These are phyloP conservation scores for Plectrocnemia conspersa DNA, from an alignment of 1,140 invertebrate genomes.

Conservation along the genomic window DNA sequence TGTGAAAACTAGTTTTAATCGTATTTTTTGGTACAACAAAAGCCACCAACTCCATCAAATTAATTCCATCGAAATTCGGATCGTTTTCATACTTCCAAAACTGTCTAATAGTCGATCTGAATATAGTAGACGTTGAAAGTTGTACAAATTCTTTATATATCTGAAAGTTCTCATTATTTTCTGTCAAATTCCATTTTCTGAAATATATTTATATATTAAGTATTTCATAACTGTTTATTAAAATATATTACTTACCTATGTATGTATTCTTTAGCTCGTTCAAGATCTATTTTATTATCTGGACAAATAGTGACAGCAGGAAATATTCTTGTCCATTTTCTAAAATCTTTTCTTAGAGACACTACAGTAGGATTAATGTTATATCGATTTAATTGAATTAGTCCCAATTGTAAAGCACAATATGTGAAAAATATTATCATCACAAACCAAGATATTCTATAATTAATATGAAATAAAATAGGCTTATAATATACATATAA, in stretches of 20 bases:
- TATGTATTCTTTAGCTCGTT: constrained; percentile 37
- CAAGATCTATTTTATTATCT: constrained; percentile 41
- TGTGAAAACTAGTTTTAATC: constrained; percentile 16
- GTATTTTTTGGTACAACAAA: constrained; percentile 40
- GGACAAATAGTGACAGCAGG: constrained; percentile 56
- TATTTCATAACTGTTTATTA: neutral
- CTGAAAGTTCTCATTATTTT: constrained; percentile 37
- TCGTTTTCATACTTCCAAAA: constrained; percentile 53
- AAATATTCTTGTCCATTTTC: constrained; percentile 55
- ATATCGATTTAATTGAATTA: constrained; percentile 46
- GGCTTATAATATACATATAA: neutral
- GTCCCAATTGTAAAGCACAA: constrained; percentile 41
- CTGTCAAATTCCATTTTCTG: constrained; percentile 43
- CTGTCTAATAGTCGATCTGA: constrained; percentile 43
- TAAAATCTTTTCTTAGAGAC: constrained; percentile 55
- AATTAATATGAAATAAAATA: neutral
- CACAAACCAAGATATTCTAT: constrained; percentile 43
- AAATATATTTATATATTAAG: neutral
- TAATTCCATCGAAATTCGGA: constrained; percentile 43
- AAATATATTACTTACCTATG: constrained; percentile 36
- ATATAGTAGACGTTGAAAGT: neutral
- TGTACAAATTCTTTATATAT: constrained; percentile 3
- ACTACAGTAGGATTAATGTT: constrained; percentile 56
- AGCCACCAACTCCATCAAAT: constrained; percentile 46
- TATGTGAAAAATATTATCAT: constrained; percentile 38